Evolutionary conservation across 2,888 invertebrate species (phyloP), one percentile per base, ranked within the genome.

Genomic region (Acrobasis suavella): DNA sequence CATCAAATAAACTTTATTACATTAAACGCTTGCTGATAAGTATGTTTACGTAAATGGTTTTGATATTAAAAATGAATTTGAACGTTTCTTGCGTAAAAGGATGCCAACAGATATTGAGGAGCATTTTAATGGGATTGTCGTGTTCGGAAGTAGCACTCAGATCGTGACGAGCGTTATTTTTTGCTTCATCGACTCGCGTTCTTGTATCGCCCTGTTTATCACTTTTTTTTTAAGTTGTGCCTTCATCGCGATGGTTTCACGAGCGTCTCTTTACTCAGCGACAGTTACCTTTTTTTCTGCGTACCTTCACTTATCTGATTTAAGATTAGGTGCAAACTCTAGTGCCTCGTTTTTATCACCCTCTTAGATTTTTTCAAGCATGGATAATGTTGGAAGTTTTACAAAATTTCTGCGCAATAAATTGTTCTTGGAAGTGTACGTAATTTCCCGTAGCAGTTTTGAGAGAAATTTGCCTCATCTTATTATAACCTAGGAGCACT

Each of bases 321-420:
- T 67, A 60, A 87, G 87, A 87, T 88, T 86, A 87, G 83, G 84
- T 86, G 85, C 75, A 79, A 85, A 81, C 81, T 79, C 75, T 79
- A 68, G 71, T 82, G 65, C 15, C 61, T 61, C 67, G 58, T 62
- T 77, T 75, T 67, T 65, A 74, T 74, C 72, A 72, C 74, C 72
- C 73, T 78, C 77, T 79, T 72, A 77, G 65, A 69, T 69, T 68
- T 73, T 74, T 74, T 72, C 71, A 69, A 73, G 72, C 70, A 67
- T 59, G 78, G 77, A 80, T 78, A 82, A 76, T 66, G 69, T 69
- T 71, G 67, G 70, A 69, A 72, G 71, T 73, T 54, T 52, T 61
- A 54, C 46, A 60, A 65, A 50, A 52, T 52, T 52, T 46, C 46
- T 49, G 37, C 15, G 16, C 17, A 49, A 55, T 61, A 61, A 54